phyloP scores from a whole-genome alignment of 2,888 invertebrate species.

The Amorpha juglandis region DNA sequence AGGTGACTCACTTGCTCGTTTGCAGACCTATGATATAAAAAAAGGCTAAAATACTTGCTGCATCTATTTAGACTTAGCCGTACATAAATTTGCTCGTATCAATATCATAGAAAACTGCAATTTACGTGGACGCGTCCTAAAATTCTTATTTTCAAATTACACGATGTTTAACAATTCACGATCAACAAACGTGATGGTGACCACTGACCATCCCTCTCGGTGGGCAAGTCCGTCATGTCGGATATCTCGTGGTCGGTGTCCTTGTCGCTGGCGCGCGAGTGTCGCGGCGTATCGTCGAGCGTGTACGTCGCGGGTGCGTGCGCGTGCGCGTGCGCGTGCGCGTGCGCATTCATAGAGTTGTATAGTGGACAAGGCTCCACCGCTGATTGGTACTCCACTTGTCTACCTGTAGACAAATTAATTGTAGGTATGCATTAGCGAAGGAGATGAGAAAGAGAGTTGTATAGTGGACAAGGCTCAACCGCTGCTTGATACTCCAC shows the following conservation, averaged over 20 bases:
- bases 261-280: conserved; percentile 38
- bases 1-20: no score
- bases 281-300: conserved; percentile 1
- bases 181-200: neutral
- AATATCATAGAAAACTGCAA: no score
- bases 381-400: conserved; percentile 4
- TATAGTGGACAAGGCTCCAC: neutral
- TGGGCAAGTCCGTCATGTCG: conserved; percentile 61
- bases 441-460: no score
- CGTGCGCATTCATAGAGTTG: neutral
- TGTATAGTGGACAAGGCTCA: neutral
- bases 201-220: conserved; percentile 56
- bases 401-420: conserved; percentile 13
- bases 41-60: no score
- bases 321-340: neutral
- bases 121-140: no score
- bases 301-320: conserved; percentile 25
- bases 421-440: no score
- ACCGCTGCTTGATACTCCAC: conserved; percentile 1
- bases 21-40: no score
- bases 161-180: no score
- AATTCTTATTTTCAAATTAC: no score
- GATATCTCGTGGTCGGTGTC: conserved; percentile 71
- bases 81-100: no score
- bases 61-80: no score